phyloP scores from a whole-genome alignment of 1,140 invertebrate species.

The Coptotermes formosanus region DNA sequence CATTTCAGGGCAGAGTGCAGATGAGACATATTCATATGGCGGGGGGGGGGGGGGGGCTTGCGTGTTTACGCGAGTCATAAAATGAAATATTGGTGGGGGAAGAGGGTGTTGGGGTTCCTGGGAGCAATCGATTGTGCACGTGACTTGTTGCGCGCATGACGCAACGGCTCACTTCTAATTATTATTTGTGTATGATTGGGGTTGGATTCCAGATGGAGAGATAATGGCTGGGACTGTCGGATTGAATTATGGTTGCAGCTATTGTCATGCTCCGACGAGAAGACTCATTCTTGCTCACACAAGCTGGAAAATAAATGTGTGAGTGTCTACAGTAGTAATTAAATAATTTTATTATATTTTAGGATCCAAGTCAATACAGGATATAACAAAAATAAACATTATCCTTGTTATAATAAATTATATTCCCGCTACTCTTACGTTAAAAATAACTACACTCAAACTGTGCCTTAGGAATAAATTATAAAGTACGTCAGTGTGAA shows the following conservation, averaged over 20 bases:
- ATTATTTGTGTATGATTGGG: conserved; percentile 19
- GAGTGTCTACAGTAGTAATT: too few relatives aligned
- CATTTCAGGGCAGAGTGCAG: background rate
- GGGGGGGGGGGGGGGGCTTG: background rate
- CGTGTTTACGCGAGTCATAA: background rate
- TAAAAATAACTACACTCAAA: too few relatives aligned
- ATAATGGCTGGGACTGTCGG: conserved; percentile 16
- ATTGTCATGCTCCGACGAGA: background rate
- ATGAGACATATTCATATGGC: background rate
- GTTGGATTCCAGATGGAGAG: conserved; percentile 17
- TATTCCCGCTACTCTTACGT: too few relatives aligned
- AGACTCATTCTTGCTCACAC: background rate
- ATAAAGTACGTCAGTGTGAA: too few relatives aligned
- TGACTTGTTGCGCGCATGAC: conserved; percentile 16
- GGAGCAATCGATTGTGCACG: conserved; percentile 12
- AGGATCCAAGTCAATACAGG: too few relatives aligned
- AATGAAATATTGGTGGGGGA: background rate
- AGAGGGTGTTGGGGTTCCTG: background rate
- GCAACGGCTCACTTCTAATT: conserved; percentile 15
- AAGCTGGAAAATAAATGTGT: too few relatives aligned
- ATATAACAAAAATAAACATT: too few relatives aligned
- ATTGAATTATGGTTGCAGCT: background rate
- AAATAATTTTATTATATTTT: too few relatives aligned
- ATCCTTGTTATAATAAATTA: too few relatives aligned
- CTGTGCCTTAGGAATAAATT: too few relatives aligned